Base-by-base conservation (phyloP, 2,888 invertebrate genomes). In the Cybosia mesomella region DNA sequence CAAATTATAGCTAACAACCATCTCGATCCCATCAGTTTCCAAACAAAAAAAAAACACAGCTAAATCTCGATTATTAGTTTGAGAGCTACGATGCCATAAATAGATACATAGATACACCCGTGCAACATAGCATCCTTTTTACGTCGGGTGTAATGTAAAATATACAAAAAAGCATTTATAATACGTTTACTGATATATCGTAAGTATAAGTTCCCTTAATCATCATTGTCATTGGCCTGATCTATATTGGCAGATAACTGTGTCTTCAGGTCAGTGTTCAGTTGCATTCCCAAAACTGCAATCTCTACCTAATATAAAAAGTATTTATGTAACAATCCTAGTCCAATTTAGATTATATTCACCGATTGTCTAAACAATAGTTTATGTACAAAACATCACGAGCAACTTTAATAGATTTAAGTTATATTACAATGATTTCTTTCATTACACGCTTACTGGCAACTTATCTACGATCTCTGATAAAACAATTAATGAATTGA, bases 281-380 rank as follows among this genome's bases (percentile, higher is more conserved):
- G 18, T 43, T 43, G 1, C 13, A 7, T 43, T 39, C 15, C 13
- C 10, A 24, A 43, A n/a, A n/a, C 11, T n/a, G n/a, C n/a, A 39
- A 49, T 49, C 13, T 54, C 18, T 62, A 18, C 8, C n/a, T 55
- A 7, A 28, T 28, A 57, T 5, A 10, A 39, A 39, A 57, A 57
- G 22, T 57, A 36, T 36, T 21, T 22, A 55, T 55, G 24, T 39
- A 55, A 68, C 74, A 76, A 79, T 58, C 66, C 71, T 67, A 74
- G 72, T 79, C 58, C 70, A 79, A 80, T 80, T 79, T 72, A 80
- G 80, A 80, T 81, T 58, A 69, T 58, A 69, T 68, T 68, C 24
- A 61, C 11, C 57, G 82, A 80, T 80, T 77, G 73, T 70, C 58
- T 64, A 69, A 57, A 64, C 75, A 80, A 79, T 75, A 74, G 72